These are phyloP conservation scores for Drosophila guanche DNA, from an alignment of 1,140 invertebrate genomes.

Conservation along the genomic window DNA sequence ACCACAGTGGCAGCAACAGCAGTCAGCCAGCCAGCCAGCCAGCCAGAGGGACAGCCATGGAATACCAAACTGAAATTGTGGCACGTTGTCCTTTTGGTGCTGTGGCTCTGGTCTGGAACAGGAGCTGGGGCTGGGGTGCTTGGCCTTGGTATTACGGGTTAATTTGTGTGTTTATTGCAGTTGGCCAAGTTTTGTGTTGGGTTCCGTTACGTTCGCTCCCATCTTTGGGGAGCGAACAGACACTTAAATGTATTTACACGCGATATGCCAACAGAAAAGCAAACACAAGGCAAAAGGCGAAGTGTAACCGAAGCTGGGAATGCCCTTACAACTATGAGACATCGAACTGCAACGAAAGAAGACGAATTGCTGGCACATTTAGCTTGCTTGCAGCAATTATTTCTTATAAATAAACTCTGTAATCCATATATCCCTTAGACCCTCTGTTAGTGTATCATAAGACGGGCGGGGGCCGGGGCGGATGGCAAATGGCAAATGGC, in stretches of 20 bases:
- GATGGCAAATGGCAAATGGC: conserved; percentile 49
- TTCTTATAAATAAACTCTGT: no score
- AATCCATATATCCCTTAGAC: no score
- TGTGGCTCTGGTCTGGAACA: neutral
- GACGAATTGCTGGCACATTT: neutral
- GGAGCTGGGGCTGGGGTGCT: conserved; percentile 1
- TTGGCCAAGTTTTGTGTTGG: conserved; percentile 71
- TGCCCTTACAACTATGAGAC: conserved; percentile 28
- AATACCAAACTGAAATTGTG: conserved; percentile 52
- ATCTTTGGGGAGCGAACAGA: conserved; percentile 54
- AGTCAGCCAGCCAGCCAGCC: conserved; percentile 4
- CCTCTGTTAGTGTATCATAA: no score
- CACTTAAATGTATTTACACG: conserved; percentile 79
- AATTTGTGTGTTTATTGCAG: conserved; percentile 82
- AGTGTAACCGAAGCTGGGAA: conserved; percentile 6
- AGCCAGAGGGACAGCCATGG: conserved; percentile 11
- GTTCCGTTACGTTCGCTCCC: conserved; percentile 21
- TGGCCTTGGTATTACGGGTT: conserved; percentile 76
- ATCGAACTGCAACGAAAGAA: conserved; percentile 23
- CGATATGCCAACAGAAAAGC: conserved; percentile 45
- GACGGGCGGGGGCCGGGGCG: no score
- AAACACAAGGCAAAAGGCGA: conserved; percentile 11
- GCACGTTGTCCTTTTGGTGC: conserved; percentile 68
- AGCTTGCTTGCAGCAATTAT: no score
- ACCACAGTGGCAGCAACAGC: conserved; percentile 32